A percentile compares a stretch with the other conserved stretches of the same genome.
These are phyloP conservation scores for Coremacera marginata DNA, from an alignment of 2,888 invertebrate species.

Conservation along the genomic window DNA sequence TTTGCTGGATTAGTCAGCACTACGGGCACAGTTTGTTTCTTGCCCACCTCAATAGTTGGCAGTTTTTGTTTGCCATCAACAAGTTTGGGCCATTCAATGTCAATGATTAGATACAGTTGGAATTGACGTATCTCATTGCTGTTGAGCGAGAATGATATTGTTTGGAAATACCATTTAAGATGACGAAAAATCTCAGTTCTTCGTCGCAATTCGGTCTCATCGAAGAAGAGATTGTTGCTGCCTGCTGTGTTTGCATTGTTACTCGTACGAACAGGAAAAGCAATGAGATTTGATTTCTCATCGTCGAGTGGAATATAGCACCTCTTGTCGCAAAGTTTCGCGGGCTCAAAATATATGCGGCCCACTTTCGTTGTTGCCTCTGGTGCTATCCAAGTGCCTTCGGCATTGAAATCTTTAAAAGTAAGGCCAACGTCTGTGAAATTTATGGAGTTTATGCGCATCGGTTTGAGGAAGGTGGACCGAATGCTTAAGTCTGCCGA, in stretches of 20 bases:
- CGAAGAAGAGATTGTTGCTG: slow-evolving; percentile 61
- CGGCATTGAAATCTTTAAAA: slow-evolving; percentile 70
- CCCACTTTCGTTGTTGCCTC: slow-evolving; percentile 72
- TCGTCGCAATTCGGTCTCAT: slow-evolving; percentile 63
- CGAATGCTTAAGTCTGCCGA: slow-evolving; percentile 82
- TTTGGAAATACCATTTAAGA: slow-evolving; percentile 63
- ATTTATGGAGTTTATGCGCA: slow-evolving; percentile 75
- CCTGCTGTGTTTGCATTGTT: slow-evolving; percentile 31
- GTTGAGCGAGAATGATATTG: slow-evolving; percentile 64
- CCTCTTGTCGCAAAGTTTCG: slow-evolving; percentile 74
- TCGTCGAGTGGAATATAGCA: slow-evolving; percentile 60
- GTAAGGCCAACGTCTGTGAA: slow-evolving; percentile 76
- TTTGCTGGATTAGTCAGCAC: slow-evolving; percentile 65
- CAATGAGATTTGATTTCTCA: slow-evolving; percentile 46
- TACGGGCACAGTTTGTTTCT: slow-evolving; percentile 61
- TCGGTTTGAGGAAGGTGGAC: slow-evolving; percentile 83
- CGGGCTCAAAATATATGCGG: slow-evolving; percentile 79
- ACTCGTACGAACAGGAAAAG: slow-evolving; percentile 45
- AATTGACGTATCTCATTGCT: slow-evolving; percentile 64
- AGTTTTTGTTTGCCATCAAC: slow-evolving; percentile 60
- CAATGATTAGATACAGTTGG: slow-evolving; percentile 65
- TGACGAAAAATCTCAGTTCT: slow-evolving; percentile 65
- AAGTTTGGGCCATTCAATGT: slow-evolving; percentile 68
- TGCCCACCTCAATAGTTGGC: slow-evolving; percentile 65
- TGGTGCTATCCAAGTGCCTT: slow-evolving; percentile 69